These are phyloP conservation scores for Eupithecia centaureata DNA, from an alignment of 2,888 invertebrate genomes.

Conservation along the genomic window DNA sequence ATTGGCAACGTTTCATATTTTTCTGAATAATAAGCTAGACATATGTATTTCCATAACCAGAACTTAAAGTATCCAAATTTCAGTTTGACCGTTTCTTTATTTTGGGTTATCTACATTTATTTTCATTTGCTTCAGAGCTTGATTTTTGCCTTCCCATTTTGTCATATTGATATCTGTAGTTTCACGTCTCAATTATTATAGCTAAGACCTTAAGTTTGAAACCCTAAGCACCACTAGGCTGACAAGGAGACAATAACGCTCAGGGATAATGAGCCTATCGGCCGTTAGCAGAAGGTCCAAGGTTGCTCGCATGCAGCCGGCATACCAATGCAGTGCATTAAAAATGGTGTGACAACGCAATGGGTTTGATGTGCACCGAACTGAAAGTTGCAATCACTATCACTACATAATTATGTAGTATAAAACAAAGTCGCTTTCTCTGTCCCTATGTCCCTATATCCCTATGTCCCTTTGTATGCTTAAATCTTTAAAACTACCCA, in stretches of 20 bases:
- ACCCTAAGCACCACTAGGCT: not conserved
- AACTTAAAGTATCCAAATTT: no score
- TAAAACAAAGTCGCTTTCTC: no score
- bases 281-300: slow-evolving; percentile 22
- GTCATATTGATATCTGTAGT: not conserved
- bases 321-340: slow-evolving; percentile 21
- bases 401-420: no score
- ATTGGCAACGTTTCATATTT: no score
- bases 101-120: no score
- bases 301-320: slow-evolving; percentile 7
- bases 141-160: not conserved
- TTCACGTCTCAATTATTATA: not conserved
- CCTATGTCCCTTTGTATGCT: no score
- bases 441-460: no score
- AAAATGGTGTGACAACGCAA: not conserved
- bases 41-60: no score
- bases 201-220: not conserved
- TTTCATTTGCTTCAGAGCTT: not conserved
- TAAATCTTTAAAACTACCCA: no score
- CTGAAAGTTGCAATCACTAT: not conserved
- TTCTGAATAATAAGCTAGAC: no score
- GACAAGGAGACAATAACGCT: slow-evolving; percentile 20
- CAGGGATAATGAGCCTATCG: slow-evolving; percentile 24
- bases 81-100: no score
- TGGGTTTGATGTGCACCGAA: not conserved